Evolutionary conservation across 2,888 invertebrate genomes (phyloP).

Genomic region (Rhodophaea formosa): DNA sequence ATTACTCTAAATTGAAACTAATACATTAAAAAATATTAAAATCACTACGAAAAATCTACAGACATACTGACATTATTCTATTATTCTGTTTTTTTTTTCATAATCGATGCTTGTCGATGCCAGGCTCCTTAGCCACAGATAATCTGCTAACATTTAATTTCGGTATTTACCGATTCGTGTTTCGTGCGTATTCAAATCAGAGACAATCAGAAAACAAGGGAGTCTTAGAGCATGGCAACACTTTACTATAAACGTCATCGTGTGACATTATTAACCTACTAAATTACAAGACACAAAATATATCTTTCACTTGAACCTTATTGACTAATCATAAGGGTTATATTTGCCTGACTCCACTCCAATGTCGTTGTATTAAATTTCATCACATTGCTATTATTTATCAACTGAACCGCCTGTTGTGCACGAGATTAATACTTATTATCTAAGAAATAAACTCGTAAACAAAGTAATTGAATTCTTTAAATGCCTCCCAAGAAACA

Average conservation of each 20-base stretch:
- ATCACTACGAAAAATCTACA: constrained; percentile 5
- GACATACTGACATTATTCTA: neutral
- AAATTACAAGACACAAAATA: neutral
- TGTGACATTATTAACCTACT: neutral
- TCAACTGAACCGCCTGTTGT: neutral
- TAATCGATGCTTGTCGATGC: neutral
- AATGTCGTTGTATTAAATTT: neutral
- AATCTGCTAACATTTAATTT: neutral
- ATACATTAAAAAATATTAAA: constrained; percentile 31
- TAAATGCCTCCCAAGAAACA: constrained; percentile 89
- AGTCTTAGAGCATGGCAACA: neutral
- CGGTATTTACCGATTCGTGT: constrained; percentile 3
- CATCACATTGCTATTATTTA: neutral
- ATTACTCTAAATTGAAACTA: constrained; percentile 18
- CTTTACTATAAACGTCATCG: neutral
- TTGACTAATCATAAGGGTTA: neutral
- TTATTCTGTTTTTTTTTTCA: constrained; percentile 5
- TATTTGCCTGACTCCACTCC: neutral
- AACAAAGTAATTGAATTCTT: neutral
- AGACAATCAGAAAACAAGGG: neutral
- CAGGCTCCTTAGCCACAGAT: neutral
- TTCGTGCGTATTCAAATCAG: neutral
- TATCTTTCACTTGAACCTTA: neutral
- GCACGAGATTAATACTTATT: neutral
- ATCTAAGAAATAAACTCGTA: neutral